Evolutionary conservation across 2,888 invertebrate species (phyloP).

Genomic region (Metalampra italica): DNA sequence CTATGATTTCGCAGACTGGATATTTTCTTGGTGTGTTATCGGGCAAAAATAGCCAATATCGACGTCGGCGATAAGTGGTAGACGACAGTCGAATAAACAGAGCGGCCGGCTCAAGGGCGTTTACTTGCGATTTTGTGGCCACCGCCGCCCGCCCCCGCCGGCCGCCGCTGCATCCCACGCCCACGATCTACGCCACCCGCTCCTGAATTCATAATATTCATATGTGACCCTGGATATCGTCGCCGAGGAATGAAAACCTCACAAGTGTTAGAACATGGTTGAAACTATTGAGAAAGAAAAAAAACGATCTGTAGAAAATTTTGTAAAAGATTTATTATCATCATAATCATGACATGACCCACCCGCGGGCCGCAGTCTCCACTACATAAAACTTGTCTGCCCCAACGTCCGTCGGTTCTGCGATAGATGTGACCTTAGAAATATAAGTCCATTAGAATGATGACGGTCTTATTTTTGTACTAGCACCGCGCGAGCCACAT

Average conservation of each 20-base stretch:
- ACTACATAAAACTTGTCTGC: too few relatives aligned
- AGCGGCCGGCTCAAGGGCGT: constrained; percentile 57
- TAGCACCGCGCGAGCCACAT: too few relatives aligned
- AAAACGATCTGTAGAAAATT: too few relatives aligned
- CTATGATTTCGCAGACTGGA: constrained; percentile 31
- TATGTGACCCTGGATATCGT: background rate
- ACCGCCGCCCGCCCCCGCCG: constrained; percentile 15
- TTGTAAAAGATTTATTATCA: too few relatives aligned
- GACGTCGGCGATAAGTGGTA: constrained; percentile 71
- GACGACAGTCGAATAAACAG: constrained; percentile 74
- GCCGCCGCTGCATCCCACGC: background rate
- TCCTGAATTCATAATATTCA: background rate
- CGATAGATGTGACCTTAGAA: too few relatives aligned
- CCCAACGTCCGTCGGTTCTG: too few relatives aligned
- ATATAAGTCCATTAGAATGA: too few relatives aligned
- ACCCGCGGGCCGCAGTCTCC: too few relatives aligned
- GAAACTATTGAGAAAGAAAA: too few relatives aligned
- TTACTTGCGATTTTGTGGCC: constrained; percentile 44
- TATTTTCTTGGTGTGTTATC: constrained; percentile 50
- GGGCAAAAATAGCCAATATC: constrained; percentile 68
- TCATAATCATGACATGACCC: too few relatives aligned
- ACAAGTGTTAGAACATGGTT: too few relatives aligned
- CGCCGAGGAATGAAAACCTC: background rate
- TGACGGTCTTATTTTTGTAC: too few relatives aligned
- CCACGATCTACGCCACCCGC: background rate